phyloP scores from a whole-genome alignment of 2,888 invertebrate genomes.

The Ichneumon xanthorius region DNA sequence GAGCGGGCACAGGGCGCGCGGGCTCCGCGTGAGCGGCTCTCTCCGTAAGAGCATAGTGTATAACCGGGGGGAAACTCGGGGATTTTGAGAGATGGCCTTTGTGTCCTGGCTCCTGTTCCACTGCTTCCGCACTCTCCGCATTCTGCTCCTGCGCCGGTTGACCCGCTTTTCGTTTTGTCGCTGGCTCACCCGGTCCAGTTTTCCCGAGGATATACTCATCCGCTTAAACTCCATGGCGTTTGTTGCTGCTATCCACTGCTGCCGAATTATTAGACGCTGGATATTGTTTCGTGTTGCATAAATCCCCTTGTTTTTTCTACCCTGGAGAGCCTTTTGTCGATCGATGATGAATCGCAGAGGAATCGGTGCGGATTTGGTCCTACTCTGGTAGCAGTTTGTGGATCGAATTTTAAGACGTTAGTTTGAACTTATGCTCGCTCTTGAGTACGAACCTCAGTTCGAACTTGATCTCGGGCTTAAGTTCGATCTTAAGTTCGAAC shows the following conservation, averaged over 20 bases:
- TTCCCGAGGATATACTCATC: conserved; percentile 21
- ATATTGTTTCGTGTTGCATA: background rate
- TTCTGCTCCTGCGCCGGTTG: conserved; percentile 65
- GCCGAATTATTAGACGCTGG: background rate
- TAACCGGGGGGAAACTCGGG: conserved; percentile 71
- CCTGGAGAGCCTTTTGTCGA: background rate
- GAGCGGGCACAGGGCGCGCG: conserved; percentile 34
- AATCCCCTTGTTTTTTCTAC: background rate
- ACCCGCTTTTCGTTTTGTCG: conserved; percentile 57
- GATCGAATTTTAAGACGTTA: too few relatives aligned
- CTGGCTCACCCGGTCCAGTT: conserved; percentile 36
- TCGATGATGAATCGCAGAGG: background rate
- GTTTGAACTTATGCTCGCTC: too few relatives aligned
- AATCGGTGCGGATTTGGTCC: background rate
- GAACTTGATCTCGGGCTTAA: too few relatives aligned
- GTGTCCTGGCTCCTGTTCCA: conserved; percentile 56
- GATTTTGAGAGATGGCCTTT: conserved; percentile 77
- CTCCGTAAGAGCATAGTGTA: conserved; percentile 34
- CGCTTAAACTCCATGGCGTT: conserved; percentile 6
- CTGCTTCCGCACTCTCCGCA: conserved; percentile 64
- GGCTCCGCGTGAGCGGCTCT: conserved; percentile 19
- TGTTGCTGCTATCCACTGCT: background rate
- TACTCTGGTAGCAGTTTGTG: too few relatives aligned
- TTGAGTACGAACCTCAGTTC: too few relatives aligned
- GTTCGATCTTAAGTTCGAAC: too few relatives aligned